Base-by-base conservation (phyloP, 2,888 invertebrate species). In the Macaria notata region DNA sequence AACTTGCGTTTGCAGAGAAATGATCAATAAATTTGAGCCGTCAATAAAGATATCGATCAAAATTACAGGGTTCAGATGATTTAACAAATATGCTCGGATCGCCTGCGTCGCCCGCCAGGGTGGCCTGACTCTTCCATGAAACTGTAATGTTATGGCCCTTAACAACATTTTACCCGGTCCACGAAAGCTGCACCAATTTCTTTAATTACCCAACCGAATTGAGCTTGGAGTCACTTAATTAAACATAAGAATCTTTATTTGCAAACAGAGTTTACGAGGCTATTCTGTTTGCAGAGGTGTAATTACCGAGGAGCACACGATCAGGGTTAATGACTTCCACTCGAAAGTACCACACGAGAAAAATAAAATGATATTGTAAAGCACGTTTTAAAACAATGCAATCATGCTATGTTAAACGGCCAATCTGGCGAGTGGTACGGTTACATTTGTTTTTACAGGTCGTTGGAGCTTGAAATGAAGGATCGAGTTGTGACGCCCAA, bases 11-110 rank as follows among this genome's bases (percentile, higher is more conserved):
- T 88, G 86, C 79, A 83, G 87, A 86, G 85, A 88, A 89, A 88
- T 88, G 82, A 81, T 86, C 88, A 88, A 90, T 90, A 91, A 91
- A 89, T 89, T 87, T 85, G 81, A 79, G 77, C 84, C 78, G 81
- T 84, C 88, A 86, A 86, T 90, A 88, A 91, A 90, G 91, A 91
- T 91, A 90, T 89, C 86, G 89, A 91, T 91, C 91, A 90, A 91
- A 91, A 91, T 91, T 91, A 90, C 81, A 89, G 90, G 89, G 88
- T 84, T 83, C 81, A 76, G 88, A 87, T 89, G 89, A 86, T 90
- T 89, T 90, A 88, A 89, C 89, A 90, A 90, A 88, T 88, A 89
- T 81, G 86, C 84, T 75, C 72, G 75, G 84, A 81, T 85, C 84
- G 84, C 81, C 81, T 72, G 81, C 76, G 79, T 74, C 72, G 76